Conservation (phyloP, 1,140 invertebrate genomes). For the Centruroides sculpturatus region DNA sequence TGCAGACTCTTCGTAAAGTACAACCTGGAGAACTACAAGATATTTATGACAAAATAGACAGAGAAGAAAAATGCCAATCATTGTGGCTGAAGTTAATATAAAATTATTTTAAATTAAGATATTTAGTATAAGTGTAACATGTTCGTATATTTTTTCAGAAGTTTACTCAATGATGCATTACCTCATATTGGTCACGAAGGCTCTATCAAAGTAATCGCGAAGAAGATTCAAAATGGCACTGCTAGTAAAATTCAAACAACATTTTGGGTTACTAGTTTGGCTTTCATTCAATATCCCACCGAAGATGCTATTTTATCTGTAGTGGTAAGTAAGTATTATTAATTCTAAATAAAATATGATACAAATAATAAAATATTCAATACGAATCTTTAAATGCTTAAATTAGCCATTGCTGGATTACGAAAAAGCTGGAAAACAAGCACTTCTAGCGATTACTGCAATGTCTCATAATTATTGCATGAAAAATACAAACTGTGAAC, state of each 20-base stretch:
- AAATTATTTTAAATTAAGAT: too few species aligned
- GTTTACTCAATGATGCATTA: constrained; percentile 35
- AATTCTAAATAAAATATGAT: neutral
- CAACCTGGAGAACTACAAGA: too few species aligned
- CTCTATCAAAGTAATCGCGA: constrained; percentile 50
- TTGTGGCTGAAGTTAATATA: too few species aligned
- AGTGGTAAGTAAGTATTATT: constrained; percentile 41
- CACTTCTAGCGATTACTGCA: constrained; percentile 32
- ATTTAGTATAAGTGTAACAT: too few species aligned
- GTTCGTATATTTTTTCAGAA: constrained; percentile 17
- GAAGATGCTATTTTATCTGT: constrained; percentile 50
- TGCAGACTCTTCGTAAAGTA: too few species aligned
- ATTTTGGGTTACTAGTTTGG: constrained; percentile 34
- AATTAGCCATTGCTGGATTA: constrained; percentile 39
- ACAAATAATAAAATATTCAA: too few species aligned
- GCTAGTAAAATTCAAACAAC: constrained; percentile 44
- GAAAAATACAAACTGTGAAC: constrained; percentile 24
- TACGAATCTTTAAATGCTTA: too few species aligned
- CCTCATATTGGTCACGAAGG: constrained; percentile 58
- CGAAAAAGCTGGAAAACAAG: constrained; percentile 35
- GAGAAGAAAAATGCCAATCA: too few species aligned
- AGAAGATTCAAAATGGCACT: constrained; percentile 50
- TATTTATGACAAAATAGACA: too few species aligned
- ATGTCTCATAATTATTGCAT: constrained; percentile 33
- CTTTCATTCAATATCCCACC: constrained; percentile 54